Evolutionary conservation across 2,113 vertebrate genomes (phyloP).

Genomic region (Tympanuchus pallidicinctus): DNA sequence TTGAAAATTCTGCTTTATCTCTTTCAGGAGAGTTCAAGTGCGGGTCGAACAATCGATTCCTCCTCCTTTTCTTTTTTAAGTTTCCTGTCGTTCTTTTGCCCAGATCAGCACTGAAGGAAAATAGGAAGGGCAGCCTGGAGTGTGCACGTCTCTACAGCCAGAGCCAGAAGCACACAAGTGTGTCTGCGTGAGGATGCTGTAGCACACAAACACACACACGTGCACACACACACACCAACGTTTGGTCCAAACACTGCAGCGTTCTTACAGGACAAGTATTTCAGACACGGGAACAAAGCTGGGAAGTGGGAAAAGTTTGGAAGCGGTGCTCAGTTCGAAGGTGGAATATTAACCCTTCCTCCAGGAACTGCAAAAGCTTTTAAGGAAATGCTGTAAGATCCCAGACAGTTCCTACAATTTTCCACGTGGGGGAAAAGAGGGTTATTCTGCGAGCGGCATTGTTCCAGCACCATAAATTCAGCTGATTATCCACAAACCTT

Average conservation of each 20-base stretch:
- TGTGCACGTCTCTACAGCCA: conserved; percentile 65
- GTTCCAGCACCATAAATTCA: conserved; percentile 27
- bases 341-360: conserved; percentile 33
- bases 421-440: not conserved
- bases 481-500: conserved; percentile 26
- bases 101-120: conserved; percentile 90
- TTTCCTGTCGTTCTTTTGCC: conserved; percentile 94
- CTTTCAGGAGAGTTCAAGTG: conserved; percentile 95
- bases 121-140: conserved; percentile 87
- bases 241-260: not conserved
- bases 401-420: conserved; percentile 36
- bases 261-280: not conserved
- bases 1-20: conserved; percentile 92
- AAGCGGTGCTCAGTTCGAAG: not conserved
- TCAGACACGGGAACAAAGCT: not conserved
- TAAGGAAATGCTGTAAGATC: conserved; percentile 12
- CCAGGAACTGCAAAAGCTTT: conserved; percentile 22
- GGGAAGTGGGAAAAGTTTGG: conserved; percentile 58
- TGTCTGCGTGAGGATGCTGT: not conserved
- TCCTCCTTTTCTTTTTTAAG: conserved; percentile 89
- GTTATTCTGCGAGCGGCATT: not conserved
- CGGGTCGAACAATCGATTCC: conserved; percentile 95
- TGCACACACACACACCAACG: accelerated
- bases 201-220: not conserved
- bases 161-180: not conserved